Evolutionary conservation across 2,113 vertebrate genomes (phyloP).

Genomic region (Ceyx melanurus): DNA sequence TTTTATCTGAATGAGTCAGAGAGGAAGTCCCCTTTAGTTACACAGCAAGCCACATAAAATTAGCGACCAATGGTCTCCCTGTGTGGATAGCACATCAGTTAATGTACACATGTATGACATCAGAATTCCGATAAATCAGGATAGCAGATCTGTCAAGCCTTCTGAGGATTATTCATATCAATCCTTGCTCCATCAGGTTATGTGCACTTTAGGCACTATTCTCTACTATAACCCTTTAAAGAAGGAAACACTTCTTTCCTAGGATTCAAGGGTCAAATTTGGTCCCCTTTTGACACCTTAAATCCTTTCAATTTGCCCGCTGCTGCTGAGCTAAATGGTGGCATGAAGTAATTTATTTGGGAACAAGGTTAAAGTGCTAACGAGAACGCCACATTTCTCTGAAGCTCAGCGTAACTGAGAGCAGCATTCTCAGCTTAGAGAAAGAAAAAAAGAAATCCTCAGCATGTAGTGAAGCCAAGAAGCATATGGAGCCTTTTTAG

Average conservation of each 20-base stretch:
- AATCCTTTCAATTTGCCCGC: slow-evolving; percentile 11
- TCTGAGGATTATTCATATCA: background rate
- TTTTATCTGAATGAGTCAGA: background rate
- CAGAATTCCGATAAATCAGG: background rate
- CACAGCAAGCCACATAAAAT: background rate
- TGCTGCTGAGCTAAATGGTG: slow-evolving; percentile 12
- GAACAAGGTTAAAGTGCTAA: slow-evolving; percentile 47
- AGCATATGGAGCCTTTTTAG: slow-evolving; percentile 34
- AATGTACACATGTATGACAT: background rate
- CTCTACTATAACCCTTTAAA: background rate
- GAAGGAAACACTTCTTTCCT: background rate
- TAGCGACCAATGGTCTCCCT: background rate
- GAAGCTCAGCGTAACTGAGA: slow-evolving; percentile 1
- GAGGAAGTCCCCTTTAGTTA: background rate
- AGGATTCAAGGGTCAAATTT: background rate
- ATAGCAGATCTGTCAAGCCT: background rate
- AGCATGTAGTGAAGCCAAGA: slow-evolving; percentile 20
- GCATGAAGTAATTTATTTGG: slow-evolving; percentile 32
- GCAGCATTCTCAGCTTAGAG: slow-evolving; percentile 43
- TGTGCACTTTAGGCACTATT: background rate
- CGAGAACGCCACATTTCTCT: slow-evolving; percentile 30
- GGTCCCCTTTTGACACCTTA: slow-evolving; percentile 1
- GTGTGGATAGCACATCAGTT: background rate
- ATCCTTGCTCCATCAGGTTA: background rate
- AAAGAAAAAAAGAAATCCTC: slow-evolving; percentile 8